These are phyloP conservation scores for Prietella phreatophila DNA, from an alignment of 2,113 vertebrate genomes.

Conservation along the genomic window DNA sequence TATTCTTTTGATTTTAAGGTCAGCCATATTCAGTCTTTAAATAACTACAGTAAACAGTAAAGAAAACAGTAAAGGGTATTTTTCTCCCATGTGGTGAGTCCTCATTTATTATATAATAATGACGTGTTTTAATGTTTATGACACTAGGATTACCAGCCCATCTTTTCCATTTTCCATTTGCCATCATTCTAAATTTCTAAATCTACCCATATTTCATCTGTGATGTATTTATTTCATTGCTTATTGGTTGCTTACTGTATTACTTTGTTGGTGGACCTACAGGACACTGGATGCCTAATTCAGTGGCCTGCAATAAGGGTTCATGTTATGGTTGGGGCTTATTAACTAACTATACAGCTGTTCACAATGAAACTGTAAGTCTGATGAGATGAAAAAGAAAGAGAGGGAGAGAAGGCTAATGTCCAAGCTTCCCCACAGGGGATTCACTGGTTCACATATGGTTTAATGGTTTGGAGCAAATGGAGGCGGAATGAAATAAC, in stretches of 20 bases:
- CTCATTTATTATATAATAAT: neutral
- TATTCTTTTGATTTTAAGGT: too few relatives aligned
- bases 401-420: neutral
- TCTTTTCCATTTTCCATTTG: neutral
- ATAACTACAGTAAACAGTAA: neutral
- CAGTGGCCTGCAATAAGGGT: neutral
- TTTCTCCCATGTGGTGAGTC: neutral
- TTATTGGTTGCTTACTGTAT: neutral
- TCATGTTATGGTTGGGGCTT: constrained; percentile 14
- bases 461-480: constrained; percentile 37
- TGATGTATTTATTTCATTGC: neutral
- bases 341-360: constrained; percentile 42
- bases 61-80: neutral
- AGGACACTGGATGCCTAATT: neutral
- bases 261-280: neutral
- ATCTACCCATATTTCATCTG: neutral
- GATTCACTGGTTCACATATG: constrained; percentile 41
- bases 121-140: neutral
- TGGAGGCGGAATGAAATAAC: constrained; percentile 35
- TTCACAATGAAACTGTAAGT: constrained; percentile 36
- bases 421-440: constrained; percentile 28
- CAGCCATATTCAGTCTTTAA: constrained; percentile 9
- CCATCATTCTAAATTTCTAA: neutral
- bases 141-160: neutral
- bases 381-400: constrained; percentile 22